These are phyloP conservation scores for Suricata suricatta DNA, from an alignment of 2,113 vertebrate genomes.

Conservation along the genomic window DNA sequence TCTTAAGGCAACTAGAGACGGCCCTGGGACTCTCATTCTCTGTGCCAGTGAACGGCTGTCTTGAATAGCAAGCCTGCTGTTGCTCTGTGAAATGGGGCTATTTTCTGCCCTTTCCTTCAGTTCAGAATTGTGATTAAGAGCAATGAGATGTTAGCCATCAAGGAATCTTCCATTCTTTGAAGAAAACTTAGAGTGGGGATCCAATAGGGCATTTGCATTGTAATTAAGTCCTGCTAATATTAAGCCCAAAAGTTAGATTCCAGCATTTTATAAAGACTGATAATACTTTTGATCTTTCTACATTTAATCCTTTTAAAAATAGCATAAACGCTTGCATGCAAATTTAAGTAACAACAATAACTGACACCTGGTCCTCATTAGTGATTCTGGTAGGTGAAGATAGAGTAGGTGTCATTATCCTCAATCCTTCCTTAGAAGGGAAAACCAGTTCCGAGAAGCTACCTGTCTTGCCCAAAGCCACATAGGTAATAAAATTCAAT, in stretches of 20 bases:
- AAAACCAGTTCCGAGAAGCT: background rate
- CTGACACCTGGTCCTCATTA: background rate
- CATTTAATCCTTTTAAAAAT: background rate
- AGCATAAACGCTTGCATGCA: background rate
- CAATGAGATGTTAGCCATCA: background rate
- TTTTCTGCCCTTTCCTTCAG: background rate
- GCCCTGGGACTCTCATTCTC: background rate
- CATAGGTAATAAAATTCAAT: background rate
- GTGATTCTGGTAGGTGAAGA: background rate
- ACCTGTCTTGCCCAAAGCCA: background rate
- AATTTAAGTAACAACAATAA: background rate
- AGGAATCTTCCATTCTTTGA: background rate
- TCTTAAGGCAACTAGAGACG: background rate
- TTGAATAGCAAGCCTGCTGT: background rate
- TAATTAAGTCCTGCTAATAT: background rate
- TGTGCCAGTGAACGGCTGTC: background rate
- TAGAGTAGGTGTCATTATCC: background rate
- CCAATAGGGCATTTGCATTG: background rate
- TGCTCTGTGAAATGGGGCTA: background rate
- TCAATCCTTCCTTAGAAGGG: background rate
- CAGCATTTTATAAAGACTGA: background rate
- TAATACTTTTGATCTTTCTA: background rate
- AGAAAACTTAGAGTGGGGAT: background rate
- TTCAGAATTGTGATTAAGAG: background rate
- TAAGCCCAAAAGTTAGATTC: background rate